Conservation (phyloP, 2,113 vertebrate genomes). For the Corythornis vintsioides region DNA sequence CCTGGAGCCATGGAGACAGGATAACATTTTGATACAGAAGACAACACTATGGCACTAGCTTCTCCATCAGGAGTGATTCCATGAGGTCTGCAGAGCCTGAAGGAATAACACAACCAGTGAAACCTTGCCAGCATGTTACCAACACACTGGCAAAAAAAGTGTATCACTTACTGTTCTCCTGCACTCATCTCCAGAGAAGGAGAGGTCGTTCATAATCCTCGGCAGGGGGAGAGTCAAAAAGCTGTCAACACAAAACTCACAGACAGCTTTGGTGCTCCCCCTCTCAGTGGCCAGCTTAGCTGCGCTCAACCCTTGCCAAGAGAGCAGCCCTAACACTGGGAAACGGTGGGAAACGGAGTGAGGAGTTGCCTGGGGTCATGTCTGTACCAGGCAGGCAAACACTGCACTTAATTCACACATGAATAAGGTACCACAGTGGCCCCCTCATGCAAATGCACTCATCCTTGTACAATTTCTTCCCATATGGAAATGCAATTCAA, state of each 20-base stretch:
- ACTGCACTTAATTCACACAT: fast-evolving
- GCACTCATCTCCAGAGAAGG: background rate
- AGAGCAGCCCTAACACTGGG: fast-evolving
- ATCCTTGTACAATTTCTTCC: background rate
- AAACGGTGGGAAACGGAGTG: background rate
- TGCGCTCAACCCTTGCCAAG: background rate
- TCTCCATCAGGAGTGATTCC: background rate
- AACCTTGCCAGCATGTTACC: background rate
- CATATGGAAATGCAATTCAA: background rate
- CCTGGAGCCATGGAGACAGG: background rate
- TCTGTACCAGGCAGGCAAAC: background rate
- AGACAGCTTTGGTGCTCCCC: background rate
- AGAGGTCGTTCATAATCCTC: background rate
- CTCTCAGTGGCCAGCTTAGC: background rate
- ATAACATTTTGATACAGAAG: background rate
- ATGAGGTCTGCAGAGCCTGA: background rate
- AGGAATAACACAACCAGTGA: background rate
- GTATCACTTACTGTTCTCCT: background rate
- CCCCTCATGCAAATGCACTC: background rate
- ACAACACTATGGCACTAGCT: background rate
- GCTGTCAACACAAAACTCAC: background rate
- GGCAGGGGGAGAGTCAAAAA: background rate
- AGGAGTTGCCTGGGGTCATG: background rate
- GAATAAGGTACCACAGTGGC: background rate
- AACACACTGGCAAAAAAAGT: background rate